A percentile compares a stretch with the other conserved stretches of the same genome.
Evolutionary conservation across 2,888 invertebrate species (phyloP).

Genomic region (Oscheius myriophilus): DNA sequence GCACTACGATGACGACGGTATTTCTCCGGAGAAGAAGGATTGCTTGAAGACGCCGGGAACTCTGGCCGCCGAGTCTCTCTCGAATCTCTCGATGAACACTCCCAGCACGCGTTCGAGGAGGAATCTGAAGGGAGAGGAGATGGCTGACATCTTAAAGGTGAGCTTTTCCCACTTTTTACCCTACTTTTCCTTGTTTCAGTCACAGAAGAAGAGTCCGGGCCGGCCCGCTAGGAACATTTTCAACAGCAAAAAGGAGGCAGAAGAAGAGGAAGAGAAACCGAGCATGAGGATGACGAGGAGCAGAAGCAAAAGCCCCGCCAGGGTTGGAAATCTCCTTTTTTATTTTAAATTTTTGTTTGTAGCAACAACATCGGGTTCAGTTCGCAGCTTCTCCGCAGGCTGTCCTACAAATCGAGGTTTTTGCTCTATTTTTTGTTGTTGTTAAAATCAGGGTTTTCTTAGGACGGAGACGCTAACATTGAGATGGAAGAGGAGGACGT

Average conservation of each 20-base stretch:
- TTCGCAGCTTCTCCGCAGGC: too few relatives aligned
- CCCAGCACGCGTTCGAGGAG: not conserved
- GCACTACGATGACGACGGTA: not conserved
- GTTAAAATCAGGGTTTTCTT: too few relatives aligned
- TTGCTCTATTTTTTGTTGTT: too few relatives aligned
- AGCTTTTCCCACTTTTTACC: not conserved
- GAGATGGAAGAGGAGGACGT: conserved; percentile 7
- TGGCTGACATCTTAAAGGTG: not conserved
- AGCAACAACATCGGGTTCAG: too few relatives aligned
- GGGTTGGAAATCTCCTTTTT: too few relatives aligned
- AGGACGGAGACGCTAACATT: conserved; percentile 2
- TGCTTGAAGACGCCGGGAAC: not conserved
- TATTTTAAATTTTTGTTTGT: too few relatives aligned
- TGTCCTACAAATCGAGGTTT: not conserved
- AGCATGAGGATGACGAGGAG: too few relatives aligned
- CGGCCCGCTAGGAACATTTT: too few relatives aligned
- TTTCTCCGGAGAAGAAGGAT: conserved; percentile 8
- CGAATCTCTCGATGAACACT: not conserved
- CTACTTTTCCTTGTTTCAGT: not conserved
- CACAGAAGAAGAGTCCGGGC: too few relatives aligned
- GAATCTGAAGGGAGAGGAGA: not conserved
- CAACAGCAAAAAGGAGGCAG: too few relatives aligned
- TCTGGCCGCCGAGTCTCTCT: not conserved
- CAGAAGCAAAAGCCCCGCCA: too few relatives aligned
- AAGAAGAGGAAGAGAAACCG: too few relatives aligned